Evolutionary conservation across 2,888 invertebrate species (phyloP).

Genomic region (Chrysopilus asiliformis): DNA sequence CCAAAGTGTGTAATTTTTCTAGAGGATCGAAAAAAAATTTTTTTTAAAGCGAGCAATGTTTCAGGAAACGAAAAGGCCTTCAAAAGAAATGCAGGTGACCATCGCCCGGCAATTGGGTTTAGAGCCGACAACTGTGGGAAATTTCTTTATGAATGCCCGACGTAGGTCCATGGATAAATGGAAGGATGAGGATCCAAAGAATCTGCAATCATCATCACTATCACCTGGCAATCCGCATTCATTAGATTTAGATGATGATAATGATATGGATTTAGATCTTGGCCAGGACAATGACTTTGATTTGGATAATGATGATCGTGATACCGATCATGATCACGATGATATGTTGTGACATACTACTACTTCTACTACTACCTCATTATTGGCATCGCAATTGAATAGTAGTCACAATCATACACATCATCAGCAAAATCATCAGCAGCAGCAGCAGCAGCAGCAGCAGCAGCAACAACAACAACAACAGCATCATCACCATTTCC

Average conservation of each 20-base stretch:
- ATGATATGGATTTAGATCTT: conserved; percentile 29
- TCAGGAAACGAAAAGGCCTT: conserved; percentile 96
- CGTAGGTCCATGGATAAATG: conserved; percentile 96
- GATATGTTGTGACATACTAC: conserved; percentile 22
- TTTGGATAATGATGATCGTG: conserved; percentile 21
- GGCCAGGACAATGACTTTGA: conserved; percentile 29
- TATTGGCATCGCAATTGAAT: conserved; percentile 1
- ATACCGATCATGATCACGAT: conserved; percentile 18
- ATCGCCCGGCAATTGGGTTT: conserved; percentile 94
- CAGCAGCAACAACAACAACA: conserved; percentile 14
- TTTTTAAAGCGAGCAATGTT: too few species aligned
- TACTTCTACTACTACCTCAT: conserved; percentile 4
- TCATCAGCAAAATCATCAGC: conserved; percentile 6
- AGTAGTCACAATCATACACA: conserved; percentile 9
- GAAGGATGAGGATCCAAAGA: conserved; percentile 70
- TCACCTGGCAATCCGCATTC: conserved; percentile 25
- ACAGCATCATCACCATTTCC: background rate
- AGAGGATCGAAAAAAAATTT: too few species aligned
- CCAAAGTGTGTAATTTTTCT: too few species aligned
- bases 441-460: conserved; percentile 5
- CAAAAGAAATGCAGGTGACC: conserved; percentile 99
- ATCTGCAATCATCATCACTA: conserved; percentile 15
- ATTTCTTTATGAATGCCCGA: conserved; percentile 99
- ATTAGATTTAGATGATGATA: conserved; percentile 28
- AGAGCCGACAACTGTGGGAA: conserved; percentile 95